phyloP scores from a whole-genome alignment of 2,888 invertebrate species.

The Epinotia brunnichana region DNA sequence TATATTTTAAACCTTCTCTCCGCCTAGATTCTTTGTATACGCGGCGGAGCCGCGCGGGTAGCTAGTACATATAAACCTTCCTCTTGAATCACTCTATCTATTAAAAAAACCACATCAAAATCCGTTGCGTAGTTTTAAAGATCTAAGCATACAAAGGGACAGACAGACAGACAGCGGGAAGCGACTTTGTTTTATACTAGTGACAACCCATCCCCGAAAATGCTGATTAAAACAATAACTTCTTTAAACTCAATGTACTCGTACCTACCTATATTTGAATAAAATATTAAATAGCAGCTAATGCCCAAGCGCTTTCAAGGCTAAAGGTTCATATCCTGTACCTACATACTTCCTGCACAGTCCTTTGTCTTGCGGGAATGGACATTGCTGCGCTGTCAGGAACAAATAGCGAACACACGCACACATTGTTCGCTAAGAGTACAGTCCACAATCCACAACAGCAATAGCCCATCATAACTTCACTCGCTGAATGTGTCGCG shows the following conservation, averaged over 20 bases:
- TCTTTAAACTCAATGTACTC: conserved; percentile 10
- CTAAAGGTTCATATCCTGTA: conserved; percentile 19
- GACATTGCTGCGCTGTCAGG: conserved; percentile 19
- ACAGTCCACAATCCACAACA: conserved; percentile 36
- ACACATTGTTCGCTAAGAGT: conserved; percentile 38
- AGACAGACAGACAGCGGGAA: too few relatives aligned
- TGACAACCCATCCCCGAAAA: not conserved
- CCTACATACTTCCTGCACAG: conserved; percentile 4
- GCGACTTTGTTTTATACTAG: too few relatives aligned
- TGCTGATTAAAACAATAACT: conserved; percentile 8
- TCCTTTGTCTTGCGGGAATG: conserved; percentile 32
- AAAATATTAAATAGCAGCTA: conserved; percentile 37
- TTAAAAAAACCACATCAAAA: too few relatives aligned
- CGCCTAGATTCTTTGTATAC: too few relatives aligned
- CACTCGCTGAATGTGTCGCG: conserved; percentile 64
- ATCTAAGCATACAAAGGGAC: too few relatives aligned
- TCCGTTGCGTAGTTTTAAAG: too few relatives aligned
- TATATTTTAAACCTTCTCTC: too few relatives aligned
- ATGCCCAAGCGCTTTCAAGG: conserved; percentile 13
- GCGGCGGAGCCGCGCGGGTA: too few relatives aligned
- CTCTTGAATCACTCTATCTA: too few relatives aligned
- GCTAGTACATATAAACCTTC: too few relatives aligned
- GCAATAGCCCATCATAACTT: conserved; percentile 68
- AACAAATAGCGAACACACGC: conserved; percentile 44
- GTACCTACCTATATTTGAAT: conserved; percentile 29